phyloP scores from a whole-genome alignment of 1,140 invertebrate species.

The Drosophila funebris region DNA sequence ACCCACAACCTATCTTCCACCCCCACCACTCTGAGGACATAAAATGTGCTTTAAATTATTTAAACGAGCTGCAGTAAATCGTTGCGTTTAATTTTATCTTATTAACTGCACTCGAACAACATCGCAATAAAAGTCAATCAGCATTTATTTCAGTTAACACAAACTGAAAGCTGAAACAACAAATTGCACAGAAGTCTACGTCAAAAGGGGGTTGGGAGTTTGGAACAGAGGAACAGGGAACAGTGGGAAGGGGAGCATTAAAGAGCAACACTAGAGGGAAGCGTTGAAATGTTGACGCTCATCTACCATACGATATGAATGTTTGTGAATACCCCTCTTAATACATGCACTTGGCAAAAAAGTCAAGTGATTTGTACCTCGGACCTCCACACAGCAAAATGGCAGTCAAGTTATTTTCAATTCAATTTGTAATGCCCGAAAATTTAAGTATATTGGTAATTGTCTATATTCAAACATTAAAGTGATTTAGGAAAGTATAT shows the following conservation, averaged over 20 bases:
- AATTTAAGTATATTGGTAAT: too few relatives aligned
- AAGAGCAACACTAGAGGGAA: not conserved
- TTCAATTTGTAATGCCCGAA: too few relatives aligned
- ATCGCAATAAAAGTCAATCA: slow-evolving; percentile 78
- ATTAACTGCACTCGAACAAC: slow-evolving; percentile 54
- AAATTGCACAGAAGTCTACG: slow-evolving; percentile 11
- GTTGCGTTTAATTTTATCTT: slow-evolving; percentile 55
- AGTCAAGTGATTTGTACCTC: too few relatives aligned
- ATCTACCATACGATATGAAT: slow-evolving; percentile 34
- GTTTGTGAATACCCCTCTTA: not conserved
- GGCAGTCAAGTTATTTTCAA: too few relatives aligned
- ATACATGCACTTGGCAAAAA: not conserved
- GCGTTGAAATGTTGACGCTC: slow-evolving; percentile 66
- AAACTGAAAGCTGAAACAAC: slow-evolving; percentile 50
- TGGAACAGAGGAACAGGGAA: not conserved
- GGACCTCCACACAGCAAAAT: too few relatives aligned
- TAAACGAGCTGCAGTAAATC: slow-evolving; percentile 65
- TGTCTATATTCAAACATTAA: too few relatives aligned
- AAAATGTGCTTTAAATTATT: slow-evolving; percentile 59
- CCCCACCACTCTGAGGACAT: not conserved
- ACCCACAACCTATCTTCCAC: too few relatives aligned
- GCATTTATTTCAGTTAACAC: slow-evolving; percentile 77
- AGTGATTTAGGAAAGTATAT: too few relatives aligned
- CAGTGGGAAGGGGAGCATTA: not conserved
- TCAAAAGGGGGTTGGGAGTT: not conserved